Conservation (phyloP, 2,797 vertebrate genomes). For the Myotis daubentonii region DNA sequence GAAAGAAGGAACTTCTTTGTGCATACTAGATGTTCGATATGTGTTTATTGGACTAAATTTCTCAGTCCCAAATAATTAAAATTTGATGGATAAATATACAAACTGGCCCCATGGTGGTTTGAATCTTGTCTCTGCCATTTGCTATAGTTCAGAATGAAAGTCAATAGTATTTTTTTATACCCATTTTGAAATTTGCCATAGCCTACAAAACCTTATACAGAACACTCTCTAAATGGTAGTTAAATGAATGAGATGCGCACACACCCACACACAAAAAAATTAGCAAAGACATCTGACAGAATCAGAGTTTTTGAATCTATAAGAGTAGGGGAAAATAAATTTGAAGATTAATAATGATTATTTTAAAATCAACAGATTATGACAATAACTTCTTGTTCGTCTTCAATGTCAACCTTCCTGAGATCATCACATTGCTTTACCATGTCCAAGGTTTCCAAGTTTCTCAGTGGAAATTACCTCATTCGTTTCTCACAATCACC, state of each 20-base stretch:
- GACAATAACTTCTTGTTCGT: not conserved
- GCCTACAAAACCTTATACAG: not conserved
- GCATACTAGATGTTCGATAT: not conserved
- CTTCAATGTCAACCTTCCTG: not conserved
- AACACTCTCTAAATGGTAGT: not conserved
- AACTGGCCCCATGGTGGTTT: not conserved
- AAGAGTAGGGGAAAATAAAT: not conserved
- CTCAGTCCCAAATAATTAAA: not conserved
- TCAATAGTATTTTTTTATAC: not conserved
- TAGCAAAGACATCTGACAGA: not conserved
- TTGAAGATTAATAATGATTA: not conserved
- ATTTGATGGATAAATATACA: not conserved
- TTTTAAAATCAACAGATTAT: constrained; percentile 2
- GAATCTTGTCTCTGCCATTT: not conserved
- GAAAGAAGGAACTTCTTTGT: not conserved
- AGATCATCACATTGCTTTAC: not conserved
- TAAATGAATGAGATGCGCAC: not conserved
- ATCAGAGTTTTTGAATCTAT: not conserved
- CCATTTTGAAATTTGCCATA: not conserved
- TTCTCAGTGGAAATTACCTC: not conserved
- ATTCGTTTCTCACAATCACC: not conserved
- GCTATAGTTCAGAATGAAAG: not conserved
- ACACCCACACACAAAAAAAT: no score
- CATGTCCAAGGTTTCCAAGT: not conserved
- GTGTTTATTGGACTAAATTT: not conserved